Percentiles rank a stretch among this genome's conserved stretches.
Conservation (phyloP, 2,888 invertebrate species). For the Herminia tarsipennalis region DNA sequence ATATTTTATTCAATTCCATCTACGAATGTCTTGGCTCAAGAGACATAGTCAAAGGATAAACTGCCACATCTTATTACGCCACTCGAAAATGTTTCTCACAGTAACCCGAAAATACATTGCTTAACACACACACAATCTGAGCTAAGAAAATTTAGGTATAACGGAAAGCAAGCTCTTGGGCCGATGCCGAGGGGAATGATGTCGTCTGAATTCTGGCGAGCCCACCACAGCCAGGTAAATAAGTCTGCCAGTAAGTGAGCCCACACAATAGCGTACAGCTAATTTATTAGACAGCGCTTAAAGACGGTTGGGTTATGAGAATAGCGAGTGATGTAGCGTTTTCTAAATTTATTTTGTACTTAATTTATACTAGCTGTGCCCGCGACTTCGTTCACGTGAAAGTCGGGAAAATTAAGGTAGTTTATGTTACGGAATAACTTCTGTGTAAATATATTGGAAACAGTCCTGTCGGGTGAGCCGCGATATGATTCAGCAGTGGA, state of each 20-base stretch:
- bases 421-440: too few species aligned
- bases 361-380: too few species aligned
- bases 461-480: too few species aligned
- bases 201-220: slow-evolving; percentile 55
- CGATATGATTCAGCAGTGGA: too few species aligned
- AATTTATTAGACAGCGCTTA: slow-evolving; percentile 78
- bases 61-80: not conserved
- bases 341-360: too few species aligned
- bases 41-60: not conserved
- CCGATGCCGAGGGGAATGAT: slow-evolving; percentile 49
- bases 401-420: too few species aligned
- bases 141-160: slow-evolving; percentile 21
- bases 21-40: too few species aligned
- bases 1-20: too few species aligned
- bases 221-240: slow-evolving; percentile 71
- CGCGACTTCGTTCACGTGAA: too few species aligned
- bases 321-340: slow-evolving; percentile 20
- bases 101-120: slow-evolving; percentile 5
- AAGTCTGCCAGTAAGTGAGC: slow-evolving; percentile 77
- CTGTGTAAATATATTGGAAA: too few species aligned
- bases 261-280: slow-evolving; percentile 73
- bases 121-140: slow-evolving; percentile 1
- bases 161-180: slow-evolving; percentile 32
- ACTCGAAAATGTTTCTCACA: not conserved
- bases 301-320: slow-evolving; percentile 51